Evolutionary conservation across 2,888 invertebrate genomes (phyloP).

Genomic region (Charanyca ferruginea): DNA sequence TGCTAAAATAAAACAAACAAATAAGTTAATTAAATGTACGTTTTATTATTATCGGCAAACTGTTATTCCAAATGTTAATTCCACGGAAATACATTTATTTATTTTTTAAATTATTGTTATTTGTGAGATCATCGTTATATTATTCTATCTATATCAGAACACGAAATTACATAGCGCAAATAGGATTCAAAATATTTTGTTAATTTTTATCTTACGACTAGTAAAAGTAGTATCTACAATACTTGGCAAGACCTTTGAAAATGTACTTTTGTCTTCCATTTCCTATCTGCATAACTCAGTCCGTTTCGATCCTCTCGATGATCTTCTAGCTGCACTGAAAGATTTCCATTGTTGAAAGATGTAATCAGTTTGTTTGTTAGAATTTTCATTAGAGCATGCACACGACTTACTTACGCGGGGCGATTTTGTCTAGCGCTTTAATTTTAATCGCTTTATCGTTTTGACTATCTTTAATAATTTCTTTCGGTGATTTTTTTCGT

Average conservation of each 20-base stretch:
- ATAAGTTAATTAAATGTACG: constrained; percentile 46
- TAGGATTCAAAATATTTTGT: constrained; percentile 59
- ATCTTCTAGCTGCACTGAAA: constrained; percentile 88
- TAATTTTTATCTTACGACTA: constrained; percentile 67
- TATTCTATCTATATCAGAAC: constrained; percentile 68
- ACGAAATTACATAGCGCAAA: constrained; percentile 52
- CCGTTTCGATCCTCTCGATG: constrained; percentile 77
- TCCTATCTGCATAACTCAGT: constrained; percentile 76
- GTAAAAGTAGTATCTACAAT: constrained; percentile 73
- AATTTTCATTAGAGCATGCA: constrained; percentile 82
- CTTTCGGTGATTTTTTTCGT: constrained; percentile 75
- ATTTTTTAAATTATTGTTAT: constrained; percentile 61
- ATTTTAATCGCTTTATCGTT: constrained; percentile 75
- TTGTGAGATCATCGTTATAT: constrained; percentile 87
- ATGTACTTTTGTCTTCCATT: constrained; percentile 80
- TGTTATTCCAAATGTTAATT: constrained; percentile 58
- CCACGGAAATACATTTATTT: constrained; percentile 42
- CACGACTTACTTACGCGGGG: constrained; percentile 87
- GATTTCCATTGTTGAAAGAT: constrained; percentile 81
- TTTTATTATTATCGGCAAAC: constrained; percentile 61
- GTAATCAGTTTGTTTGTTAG: constrained; percentile 77
- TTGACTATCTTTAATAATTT: constrained; percentile 73
- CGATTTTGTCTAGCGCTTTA: constrained; percentile 80
- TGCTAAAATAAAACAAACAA: constrained; percentile 45
- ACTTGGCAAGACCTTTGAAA: constrained; percentile 86